Evolutionary conservation across 2,888 invertebrate genomes (phyloP), one percentile per base, ranked within the genome.

Genomic region (Mimas tiliae): DNA sequence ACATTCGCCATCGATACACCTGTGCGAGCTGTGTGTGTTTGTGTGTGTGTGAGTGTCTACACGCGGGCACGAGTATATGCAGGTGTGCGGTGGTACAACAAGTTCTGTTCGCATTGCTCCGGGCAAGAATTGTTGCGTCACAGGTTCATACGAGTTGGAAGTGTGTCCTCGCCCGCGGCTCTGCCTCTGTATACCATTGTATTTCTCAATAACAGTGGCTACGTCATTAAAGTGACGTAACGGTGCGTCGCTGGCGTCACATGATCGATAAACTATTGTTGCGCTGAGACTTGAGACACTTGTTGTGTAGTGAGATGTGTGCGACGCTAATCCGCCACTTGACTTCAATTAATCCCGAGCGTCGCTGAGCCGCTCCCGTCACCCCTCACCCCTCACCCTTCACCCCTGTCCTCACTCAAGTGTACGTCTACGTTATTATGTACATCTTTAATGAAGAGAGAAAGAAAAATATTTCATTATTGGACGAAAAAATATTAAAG

Each of bases 301-400:
- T 19, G 50, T n/a, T 2, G 8, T 1, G 50, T 58, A 66, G 65
- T 62, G 64, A 65, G 53, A 11, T 50, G 34, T 45, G 47, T 12
- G 34, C 16, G 33, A 68, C 50, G 70, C 75, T 80, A 80, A 81
- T 82, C 81, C 77, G 62, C 75, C 74, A 81, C 71, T 82, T 83
- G 81, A 83, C 81, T 81, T 77, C 82, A 83, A 83, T 83, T 83
- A 81, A 74, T 65, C 48, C 42, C 65, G 58, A 45, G 19, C 63
- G 48, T 53, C 58, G 58, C 63, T 34, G 55, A 38, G 63, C 68
- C 58, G 70, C 58, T 55, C 68, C 64, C 67, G 42, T 58, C 63
- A 64, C 66, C 47, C 66, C 63, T 66, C 72, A 68, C 71, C 27
- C 19, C 64, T 1, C n/a, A n/a, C n/a, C n/a, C n/a, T n/a, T n/a